Base-by-base conservation (phyloP, 2,797 vertebrate genomes). In the Sphenodon punctatus region DNA sequence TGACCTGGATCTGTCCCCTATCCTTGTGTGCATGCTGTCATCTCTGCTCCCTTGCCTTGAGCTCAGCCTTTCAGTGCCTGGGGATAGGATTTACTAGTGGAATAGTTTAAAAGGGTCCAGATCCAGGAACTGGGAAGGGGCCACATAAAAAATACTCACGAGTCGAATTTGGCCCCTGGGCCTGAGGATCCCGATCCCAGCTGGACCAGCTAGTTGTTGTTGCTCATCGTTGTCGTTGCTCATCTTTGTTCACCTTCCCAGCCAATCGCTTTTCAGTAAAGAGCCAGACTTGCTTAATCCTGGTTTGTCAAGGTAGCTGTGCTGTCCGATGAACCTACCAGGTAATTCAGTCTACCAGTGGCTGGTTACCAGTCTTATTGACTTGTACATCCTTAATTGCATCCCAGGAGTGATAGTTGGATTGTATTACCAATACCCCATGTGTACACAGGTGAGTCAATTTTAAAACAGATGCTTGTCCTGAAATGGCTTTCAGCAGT, bases 281-380 rank as follows among this genome's bases (percentile, higher is more conserved):
- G 17, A 84, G 20, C 19, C 10, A 67, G 39, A 12, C 48, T 84
- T 68, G 51, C 25, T 7, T 10, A 58, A 34, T 27, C 32, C 2
- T 76, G 34, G 32, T 13, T 22, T 75, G 51, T 63, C 61, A 72
- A 27, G 2, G 7, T 43, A 36, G 6, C 27, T 48, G n/a, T 67
- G 23, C 12, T 64, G 5, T 60, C 15, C 59, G 53, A 42, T 46
- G 5, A 39, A 51, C 39, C 69, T 14, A 6, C 7, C 56, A 6
- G 53, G 30, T 34, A 34, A 55, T 11, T 3, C 38, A 48, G 32
- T 72, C 13, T 49, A 4, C 20, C 17, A 78, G 5, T 23, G 2
- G 41, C 48, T 87, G 75, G 22, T 36, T 91, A 67, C 43, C 59
- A 43, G 25, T 73, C 41, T 59, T 75, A 43, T n/a, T 86, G 55